Evolutionary conservation across 2,113 vertebrate species (phyloP).

Genomic region (Meleagris gallopavo): DNA sequence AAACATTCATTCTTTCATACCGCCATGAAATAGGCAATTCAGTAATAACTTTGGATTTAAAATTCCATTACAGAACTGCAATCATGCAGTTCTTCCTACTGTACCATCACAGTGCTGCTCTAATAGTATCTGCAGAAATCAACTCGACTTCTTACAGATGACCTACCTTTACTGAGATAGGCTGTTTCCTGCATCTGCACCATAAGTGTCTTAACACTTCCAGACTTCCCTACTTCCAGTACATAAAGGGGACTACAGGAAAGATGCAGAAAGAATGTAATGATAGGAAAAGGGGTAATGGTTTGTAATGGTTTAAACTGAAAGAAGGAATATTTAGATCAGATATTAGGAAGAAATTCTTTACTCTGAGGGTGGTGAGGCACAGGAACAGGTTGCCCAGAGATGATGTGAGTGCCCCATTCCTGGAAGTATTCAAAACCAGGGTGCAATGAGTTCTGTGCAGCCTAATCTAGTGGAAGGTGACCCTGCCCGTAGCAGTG

Average conservation of each 20-base stretch:
- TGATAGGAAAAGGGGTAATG: neutral
- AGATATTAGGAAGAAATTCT: neutral
- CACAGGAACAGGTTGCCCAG: neutral
- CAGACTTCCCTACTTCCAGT: neutral
- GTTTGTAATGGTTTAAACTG: neutral
- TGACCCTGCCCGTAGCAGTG: neutral
- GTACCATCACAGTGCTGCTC: neutral
- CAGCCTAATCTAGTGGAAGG: neutral
- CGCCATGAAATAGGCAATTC: neutral
- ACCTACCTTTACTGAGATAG: neutral
- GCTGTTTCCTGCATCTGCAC: neutral
- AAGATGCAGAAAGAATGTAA: neutral
- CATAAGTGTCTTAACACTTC: neutral
- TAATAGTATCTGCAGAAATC: conserved; percentile 3
- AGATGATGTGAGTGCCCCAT: neutral
- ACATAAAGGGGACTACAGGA: neutral
- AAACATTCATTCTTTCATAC: neutral
- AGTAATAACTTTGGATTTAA: conserved; percentile 16
- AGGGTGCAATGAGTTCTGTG: neutral
- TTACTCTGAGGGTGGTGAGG: neutral
- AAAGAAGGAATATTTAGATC: neutral
- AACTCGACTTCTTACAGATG: neutral
- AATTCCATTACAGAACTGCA: neutral
- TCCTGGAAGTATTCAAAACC: neutral
- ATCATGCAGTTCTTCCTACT: neutral